Evolutionary conservation across 2,888 invertebrate species (phyloP), one percentile per base, ranked within the genome.

Genomic region (Eupithecia exiguata): DNA sequence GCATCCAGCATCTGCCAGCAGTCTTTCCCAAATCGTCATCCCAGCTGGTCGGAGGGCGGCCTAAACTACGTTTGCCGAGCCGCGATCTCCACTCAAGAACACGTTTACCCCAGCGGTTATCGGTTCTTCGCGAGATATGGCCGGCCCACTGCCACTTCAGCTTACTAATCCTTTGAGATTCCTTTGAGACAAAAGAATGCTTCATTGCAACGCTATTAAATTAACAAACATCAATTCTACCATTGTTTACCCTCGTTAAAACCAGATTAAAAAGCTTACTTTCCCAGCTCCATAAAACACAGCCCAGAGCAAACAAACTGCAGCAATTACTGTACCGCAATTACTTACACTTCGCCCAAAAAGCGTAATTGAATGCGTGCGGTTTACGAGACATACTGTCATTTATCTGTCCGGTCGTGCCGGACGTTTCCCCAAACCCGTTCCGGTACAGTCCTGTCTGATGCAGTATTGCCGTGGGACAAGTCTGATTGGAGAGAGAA

Each of bases 341-440:
- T 79, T 79, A 77, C 72, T 69, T 74, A 73, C 72, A 74, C 75
- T 72, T 75, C 65, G 70, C 25, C 74, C 76, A 79, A 77, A 78
- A 81, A 77, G 75, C 79, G 82, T 87, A 88, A 88, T 87, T 88
- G 86, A 87, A 88, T 87, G 85, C 80, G 86, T 85, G 81, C 79
- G 83, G 87, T 88, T 87, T 87, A 87, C 83, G 88, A 86, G 84
- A 86, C 84, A 84, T 84, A 74, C 77, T 75, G 76, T 75, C 78
- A 79, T 81, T 74, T 78, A 77, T 79, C 78, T 74, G 79, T 78
- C 74, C 80, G 80, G 76, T 65, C 65, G 30, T 63, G 58, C 69
- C 75, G 77, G 77, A 72, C 70, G 74, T 66, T 25, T 49, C 12
- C 63, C 63, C 30, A 74, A 77, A 74, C 70, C 77, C 72, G 74